Base-by-base conservation (phyloP, 2,797 vertebrate genomes). In the Epinephelus malabaricus region DNA sequence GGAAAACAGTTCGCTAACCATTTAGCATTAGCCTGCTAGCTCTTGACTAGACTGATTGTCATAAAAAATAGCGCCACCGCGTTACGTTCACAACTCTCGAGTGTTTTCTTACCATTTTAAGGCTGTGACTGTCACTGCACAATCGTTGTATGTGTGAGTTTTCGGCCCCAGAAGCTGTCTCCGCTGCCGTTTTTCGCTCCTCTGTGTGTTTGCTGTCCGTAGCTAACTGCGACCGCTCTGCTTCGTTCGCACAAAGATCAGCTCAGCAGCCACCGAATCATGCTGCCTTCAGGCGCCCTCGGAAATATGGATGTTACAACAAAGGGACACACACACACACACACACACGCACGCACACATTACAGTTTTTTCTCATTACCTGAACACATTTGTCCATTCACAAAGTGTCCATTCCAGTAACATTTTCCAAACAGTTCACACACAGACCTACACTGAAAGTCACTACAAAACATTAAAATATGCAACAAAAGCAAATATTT, bases 241-340 rank as follows among this genome's bases (percentile, higher is more conserved):
- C 80, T 89, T 45, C 80, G 84, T 76, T 86, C 89, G 85, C 92
- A 94, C 94, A 94, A 94, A 94, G 94, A 92, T 94, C 92, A 85
- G 82, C 89, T 79, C 81, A 64, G 62, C 78, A 79, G 88, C 87
- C 81, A 82, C 73, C 61, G 76, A 85, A 76, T 82, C 84, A 77
- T 19, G 92, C 2, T 2, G 81, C 90, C 0, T 94, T 92, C 83
- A 87, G 0, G 81, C 0, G 0, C 79, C 0, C n/a, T 78, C 43
- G 82, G 86, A 87, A 82, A 91, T 13, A 11, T 1, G 10, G 2
- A 0, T 0, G 2, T 2, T 40, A 49, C 18, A 18, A 18, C 47
- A 19, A 34, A 34, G 7, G 34, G 40, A 11, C 40, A 10, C 30
- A 6, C 30, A 9, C 38, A 9, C 2, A 40, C 8, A 40, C 10